phyloP scores from a whole-genome alignment of 2,797 vertebrate genomes.

The Myotis daubentonii region DNA sequence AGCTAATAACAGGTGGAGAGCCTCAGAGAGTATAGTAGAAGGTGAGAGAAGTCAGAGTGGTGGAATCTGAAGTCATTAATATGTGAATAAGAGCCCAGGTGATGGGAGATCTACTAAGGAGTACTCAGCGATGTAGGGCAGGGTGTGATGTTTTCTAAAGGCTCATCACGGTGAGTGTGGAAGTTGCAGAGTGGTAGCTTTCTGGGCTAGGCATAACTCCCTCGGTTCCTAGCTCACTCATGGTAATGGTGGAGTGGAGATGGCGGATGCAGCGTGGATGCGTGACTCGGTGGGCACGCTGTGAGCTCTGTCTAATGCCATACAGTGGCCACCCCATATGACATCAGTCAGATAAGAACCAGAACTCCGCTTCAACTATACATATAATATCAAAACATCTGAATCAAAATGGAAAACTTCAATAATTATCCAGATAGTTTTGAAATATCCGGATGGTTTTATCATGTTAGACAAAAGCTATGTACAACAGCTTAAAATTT shows the following conservation, averaged over 20 bases:
- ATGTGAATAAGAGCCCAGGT: neutral
- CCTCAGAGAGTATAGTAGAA: neutral
- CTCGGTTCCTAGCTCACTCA: neutral
- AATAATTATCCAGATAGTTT: neutral
- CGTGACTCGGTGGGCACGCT: neutral
- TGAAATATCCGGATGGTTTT: neutral
- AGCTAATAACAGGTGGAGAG: neutral
- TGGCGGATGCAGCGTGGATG: accelerated
- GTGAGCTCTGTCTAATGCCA: neutral
- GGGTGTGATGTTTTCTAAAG: neutral
- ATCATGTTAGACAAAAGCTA: neutral
- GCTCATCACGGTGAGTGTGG: neutral
- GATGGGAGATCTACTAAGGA: neutral
- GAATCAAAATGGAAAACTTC: neutral
- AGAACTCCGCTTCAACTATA: neutral
- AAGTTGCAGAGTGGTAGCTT: neutral
- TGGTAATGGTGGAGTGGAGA: neutral
- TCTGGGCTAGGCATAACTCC: neutral
- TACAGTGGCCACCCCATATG: neutral
- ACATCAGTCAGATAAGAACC: neutral
- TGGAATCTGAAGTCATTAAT: neutral
- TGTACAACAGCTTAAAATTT: neutral
- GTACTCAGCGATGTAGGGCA: neutral
- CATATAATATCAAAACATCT: neutral
- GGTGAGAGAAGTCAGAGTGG: neutral